Evolutionary conservation across 2,113 vertebrate species (phyloP), one percentile per base, ranked within the genome.

Genomic region (Phoxinus phoxinus): DNA sequence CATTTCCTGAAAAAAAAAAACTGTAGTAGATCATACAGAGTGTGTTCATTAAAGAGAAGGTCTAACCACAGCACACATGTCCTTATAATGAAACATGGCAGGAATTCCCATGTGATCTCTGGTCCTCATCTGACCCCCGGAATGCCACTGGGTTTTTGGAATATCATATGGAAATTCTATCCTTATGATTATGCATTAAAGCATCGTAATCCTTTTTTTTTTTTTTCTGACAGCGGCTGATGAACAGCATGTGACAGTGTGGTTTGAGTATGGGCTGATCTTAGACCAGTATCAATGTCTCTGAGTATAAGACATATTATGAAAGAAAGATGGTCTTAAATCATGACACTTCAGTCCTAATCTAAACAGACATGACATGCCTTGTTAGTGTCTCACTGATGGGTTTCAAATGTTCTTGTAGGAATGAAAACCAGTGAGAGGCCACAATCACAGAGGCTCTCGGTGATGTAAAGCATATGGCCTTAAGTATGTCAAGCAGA

Each of bases 301-400:
- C 21, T 11, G 56, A 25, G 58, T 21, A 59, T 63, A 80, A 82
- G 21, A 19, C 23, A n/a, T 10, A 41, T 83, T 56, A 83, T 58
- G 32, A 83, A 83, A 56, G 79, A 81, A 81, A 67, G 37, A 81
- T 69, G 61, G 11, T 48, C 25, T 48, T 72, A 83, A 71, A 83
- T 41, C 44, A 23, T n/a, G 48, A 15, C 81, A 58, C 48, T 41
- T 53, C 76, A 37, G 25, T 0, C 8, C 32, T 58, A 71, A 83
- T 72, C 48, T 41, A 83, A 83, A 72, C 63, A 83, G 81, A 83
- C 81, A 72, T 58, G 67, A 6, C 46, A 83, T 58, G 81, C 46
- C 51, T 58, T 83, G 81, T 83, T 83, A 72, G 79, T 69, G 78
- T 65, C 58, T 63, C 58, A 81, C 58, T 81, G 41, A 67, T 81